Base-by-base conservation (phyloP, 2,113 vertebrate species). In the Chauna torquata region DNA sequence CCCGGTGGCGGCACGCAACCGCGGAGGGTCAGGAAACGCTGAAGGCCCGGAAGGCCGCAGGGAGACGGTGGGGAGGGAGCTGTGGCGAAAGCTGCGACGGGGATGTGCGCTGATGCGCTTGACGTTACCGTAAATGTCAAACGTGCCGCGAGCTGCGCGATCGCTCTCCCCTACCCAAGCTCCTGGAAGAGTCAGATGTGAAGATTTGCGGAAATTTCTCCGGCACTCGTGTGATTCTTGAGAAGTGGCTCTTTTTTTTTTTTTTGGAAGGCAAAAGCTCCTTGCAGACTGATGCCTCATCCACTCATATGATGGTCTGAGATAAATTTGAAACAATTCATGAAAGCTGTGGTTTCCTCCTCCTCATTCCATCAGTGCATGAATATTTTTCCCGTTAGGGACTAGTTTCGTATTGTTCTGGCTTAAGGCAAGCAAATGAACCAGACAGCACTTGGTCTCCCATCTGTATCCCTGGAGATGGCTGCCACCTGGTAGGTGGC, bases 101-200 rank as follows among this genome's bases (percentile, higher is more conserved):
- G 62, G 34, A 11, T 82, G 32, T 10, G 40, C 6, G 2, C 5
- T n/a, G 11, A 5, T 22, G 86, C 0, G 0, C 19, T 50, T 70
- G 83, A 7, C 58, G 5, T 36, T 27, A 10, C 16, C 7, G 59
- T 64, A 32, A 78, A 57, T 58, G 87, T 74, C 90, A 58, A 32
- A 18, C 0, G 4, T 72, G 80, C 7, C 8, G 42, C 1, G 3
- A 40, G 24, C 38, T 19, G 36, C 5, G 30, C 61, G 72, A 11
- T 14, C 2, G 2, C 15, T 8, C 6, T 5, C 6, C 34, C 17
- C 27, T 22, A 2, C 6, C 64, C 0, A 4, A 68, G 42, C 47
- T 30, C 71, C 2, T 4, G 72, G 36, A n/a, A 38, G 23, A 66
- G 36, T 14, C 64, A 58, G 42, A 47, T 42, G 19, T 32, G 76